These are phyloP conservation scores for Lissocephala sabroskyi DNA, from an alignment of 2,888 invertebrate genomes.

Conservation along the genomic window DNA sequence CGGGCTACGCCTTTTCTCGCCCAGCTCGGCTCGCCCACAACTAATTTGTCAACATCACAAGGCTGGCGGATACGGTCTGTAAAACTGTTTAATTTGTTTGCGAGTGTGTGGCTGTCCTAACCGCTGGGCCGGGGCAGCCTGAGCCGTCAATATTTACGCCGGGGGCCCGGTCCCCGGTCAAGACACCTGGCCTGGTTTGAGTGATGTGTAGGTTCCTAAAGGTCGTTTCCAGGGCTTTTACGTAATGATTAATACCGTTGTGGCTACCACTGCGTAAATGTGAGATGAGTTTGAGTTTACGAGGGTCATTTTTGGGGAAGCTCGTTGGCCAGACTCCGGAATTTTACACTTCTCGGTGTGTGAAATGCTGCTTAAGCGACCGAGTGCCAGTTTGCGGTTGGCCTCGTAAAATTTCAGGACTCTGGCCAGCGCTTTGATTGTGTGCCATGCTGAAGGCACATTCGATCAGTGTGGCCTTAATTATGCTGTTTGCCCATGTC, in stretches of 20 bases:
- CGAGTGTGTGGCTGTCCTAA: too few relatives aligned
- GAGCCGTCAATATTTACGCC: conserved; percentile 34
- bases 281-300: conserved; percentile 23
- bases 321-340: too few relatives aligned
- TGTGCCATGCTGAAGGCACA: not conserved
- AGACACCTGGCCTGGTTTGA: not conserved
- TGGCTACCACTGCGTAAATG: conserved; percentile 20
- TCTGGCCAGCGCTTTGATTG: too few relatives aligned
- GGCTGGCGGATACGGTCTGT: not conserved
- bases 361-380: too few relatives aligned
- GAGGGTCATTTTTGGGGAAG: too few relatives aligned
- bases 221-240: conserved; percentile 33
- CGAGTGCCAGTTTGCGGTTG: too few relatives aligned
- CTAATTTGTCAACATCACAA: conserved; percentile 56
- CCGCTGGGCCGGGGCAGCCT: too few relatives aligned
- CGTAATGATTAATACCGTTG: conserved; percentile 47
- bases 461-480: not conserved
- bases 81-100: not conserved
- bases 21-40: conserved; percentile 21
- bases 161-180: not conserved
- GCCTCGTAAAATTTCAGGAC: too few relatives aligned
- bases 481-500: not conserved
- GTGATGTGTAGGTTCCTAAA: conserved; percentile 1
- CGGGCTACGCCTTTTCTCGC: too few relatives aligned
- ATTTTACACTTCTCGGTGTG: too few relatives aligned